These are phyloP conservation scores for Clupea harengus DNA, from an alignment of 2,113 vertebrate species.

Conservation along the genomic window DNA sequence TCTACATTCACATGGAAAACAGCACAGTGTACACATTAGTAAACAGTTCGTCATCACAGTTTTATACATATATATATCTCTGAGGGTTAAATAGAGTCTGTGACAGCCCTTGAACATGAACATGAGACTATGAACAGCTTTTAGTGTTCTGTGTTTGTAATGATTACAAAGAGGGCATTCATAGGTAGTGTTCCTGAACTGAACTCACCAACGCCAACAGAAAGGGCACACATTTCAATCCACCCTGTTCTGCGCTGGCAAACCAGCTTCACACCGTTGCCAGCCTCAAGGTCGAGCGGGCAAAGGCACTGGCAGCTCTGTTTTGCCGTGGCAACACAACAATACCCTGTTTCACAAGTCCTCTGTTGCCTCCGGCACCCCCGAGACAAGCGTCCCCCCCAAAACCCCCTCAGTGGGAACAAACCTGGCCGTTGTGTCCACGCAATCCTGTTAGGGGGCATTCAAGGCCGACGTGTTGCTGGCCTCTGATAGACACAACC, in stretches of 20 bases:
- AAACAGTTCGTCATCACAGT: no score
- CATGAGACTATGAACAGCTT: neutral
- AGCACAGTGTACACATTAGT: no score
- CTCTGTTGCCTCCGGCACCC: neutral
- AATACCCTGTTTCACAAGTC: neutral
- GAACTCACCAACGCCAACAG: neutral
- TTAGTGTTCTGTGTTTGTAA: neutral
- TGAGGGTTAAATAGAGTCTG: neutral
- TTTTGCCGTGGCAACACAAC: conserved; percentile 11
- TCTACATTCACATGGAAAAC: neutral
- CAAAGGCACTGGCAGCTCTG: conserved; percentile 14
- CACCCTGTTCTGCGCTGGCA: neutral
- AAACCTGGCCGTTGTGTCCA: neutral
- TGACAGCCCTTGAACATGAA: neutral
- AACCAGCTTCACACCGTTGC: neutral
- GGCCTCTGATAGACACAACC: conserved; percentile 16
- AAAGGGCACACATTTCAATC: neutral
- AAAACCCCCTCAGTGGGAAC: neutral
- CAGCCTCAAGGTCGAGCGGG: conserved; percentile 14
- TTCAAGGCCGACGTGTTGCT: conserved; percentile 28
- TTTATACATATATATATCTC: no score
- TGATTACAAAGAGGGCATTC: neutral
- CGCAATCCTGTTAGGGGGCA: conserved; percentile 37
- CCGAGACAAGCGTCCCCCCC: neutral
- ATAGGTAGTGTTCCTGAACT: neutral